Conservation (phyloP, 2,888 invertebrate species). For the Trichacis sp. region DNA sequence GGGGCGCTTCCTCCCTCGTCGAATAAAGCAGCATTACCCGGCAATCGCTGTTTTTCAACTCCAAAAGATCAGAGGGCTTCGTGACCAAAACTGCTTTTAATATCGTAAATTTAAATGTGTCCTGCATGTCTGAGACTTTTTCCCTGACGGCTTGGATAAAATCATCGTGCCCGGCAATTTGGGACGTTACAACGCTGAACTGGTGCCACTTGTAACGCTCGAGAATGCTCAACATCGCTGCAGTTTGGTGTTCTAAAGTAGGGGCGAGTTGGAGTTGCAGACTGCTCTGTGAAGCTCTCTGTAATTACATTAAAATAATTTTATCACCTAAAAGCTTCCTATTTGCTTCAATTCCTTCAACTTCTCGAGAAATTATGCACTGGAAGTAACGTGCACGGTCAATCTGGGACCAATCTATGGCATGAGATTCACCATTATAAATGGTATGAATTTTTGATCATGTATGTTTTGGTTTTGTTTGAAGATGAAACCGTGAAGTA, state of each 20-base stretch:
- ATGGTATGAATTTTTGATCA: no score
- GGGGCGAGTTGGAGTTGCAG: conserved; percentile 95
- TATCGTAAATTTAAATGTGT: conserved; percentile 84
- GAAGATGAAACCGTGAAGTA: no score
- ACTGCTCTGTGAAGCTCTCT: conserved; percentile 86
- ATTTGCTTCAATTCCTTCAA: no score
- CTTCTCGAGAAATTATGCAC: no score
- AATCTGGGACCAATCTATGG: no score
- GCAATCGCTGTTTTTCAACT: conserved; percentile 89
- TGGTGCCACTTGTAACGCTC: conserved; percentile 97
- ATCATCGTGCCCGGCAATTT: conserved; percentile 94
- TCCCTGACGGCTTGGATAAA: conserved; percentile 94
- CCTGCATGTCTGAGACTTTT: conserved; percentile 86
- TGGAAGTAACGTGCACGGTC: no score
- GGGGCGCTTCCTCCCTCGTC: conserved; percentile 87
- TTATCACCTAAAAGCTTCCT: no score
- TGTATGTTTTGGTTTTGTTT: no score
- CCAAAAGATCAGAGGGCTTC: conserved; percentile 79
- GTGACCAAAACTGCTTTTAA: conserved; percentile 88
- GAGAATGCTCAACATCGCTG: conserved; percentile 94
- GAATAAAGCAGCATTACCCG: conserved; percentile 93
- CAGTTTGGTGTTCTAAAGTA: conserved; percentile 95
- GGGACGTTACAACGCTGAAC: conserved; percentile 93
- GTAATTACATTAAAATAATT: conserved; percentile 26
- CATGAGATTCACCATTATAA: no score